Conservation (phyloP, 2,888 invertebrate genomes). For the Sepioteuthis lessoniana region DNA sequence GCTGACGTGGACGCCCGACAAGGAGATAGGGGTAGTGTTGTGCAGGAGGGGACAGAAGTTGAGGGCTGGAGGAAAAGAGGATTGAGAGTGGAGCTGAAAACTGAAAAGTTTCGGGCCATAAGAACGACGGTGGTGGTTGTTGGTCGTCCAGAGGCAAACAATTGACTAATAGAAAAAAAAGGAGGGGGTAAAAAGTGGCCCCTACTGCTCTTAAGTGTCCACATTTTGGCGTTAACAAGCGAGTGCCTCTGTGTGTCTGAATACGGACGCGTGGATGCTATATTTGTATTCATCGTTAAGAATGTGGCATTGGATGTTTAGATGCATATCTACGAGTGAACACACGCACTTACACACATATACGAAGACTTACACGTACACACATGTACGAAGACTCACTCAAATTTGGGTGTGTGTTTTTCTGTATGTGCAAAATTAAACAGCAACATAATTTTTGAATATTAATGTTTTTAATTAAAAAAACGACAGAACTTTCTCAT, state of each 20-base stretch:
- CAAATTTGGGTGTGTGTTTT: no score
- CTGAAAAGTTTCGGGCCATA: not conserved
- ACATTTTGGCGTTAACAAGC: not conserved
- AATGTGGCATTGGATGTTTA: not conserved
- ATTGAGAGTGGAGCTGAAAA: not conserved
- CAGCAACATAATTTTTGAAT: no score
- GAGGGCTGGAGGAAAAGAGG: not conserved
- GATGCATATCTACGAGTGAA: no score
- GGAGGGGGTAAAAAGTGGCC: constrained; percentile 10
- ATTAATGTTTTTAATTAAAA: no score
- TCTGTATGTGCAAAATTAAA: no score
- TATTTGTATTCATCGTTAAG: not conserved
- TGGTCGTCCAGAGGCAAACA: not conserved
- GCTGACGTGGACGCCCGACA: not conserved
- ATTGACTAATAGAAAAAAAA: not conserved
- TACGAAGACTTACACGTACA: no score
- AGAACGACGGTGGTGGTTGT: not conserved
- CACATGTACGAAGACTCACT: no score
- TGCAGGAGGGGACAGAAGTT: not conserved
- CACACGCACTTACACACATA: no score
- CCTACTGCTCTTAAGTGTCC: not conserved
- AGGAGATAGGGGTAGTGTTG: not conserved
- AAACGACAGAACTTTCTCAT: no score
- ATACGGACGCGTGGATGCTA: not conserved
- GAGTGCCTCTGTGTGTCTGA: not conserved